A percentile compares a stretch with the other conserved stretches of the same genome.
These are phyloP conservation scores for Lates japonicus DNA, from an alignment of 2,797 vertebrate species.

Conservation along the genomic window DNA sequence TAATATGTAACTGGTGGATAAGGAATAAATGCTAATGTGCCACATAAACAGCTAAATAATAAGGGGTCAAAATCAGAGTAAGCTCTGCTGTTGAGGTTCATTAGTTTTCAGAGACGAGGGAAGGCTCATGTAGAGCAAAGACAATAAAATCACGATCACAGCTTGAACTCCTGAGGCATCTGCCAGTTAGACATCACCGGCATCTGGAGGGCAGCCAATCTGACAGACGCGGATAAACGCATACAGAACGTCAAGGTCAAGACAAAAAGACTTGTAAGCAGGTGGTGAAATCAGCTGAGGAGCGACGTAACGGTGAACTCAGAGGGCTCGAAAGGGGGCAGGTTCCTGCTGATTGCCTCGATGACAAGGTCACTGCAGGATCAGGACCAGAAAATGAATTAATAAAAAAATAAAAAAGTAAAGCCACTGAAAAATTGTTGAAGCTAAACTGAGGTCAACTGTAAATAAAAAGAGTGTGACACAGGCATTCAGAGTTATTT, in stretches of 20 bases:
- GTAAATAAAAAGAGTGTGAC: not conserved
- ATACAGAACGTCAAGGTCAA: constrained; percentile 61
- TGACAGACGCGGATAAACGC: constrained; percentile 31
- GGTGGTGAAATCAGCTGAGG: constrained; percentile 42
- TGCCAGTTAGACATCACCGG: constrained; percentile 47
- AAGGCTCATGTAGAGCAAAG: constrained; percentile 29
- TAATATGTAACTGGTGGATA: not conserved
- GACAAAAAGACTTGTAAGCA: constrained; percentile 40
- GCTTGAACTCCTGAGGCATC: constrained; percentile 55
- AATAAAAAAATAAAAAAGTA: not conserved
- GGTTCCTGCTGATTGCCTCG: constrained; percentile 13
- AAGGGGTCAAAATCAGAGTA: not conserved
- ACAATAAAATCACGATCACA: constrained; percentile 54
- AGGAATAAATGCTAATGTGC: not conserved
- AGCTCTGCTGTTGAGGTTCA: constrained; percentile 10
- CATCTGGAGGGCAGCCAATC: constrained; percentile 62
- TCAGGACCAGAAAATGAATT: not conserved
- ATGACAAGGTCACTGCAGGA: not conserved
- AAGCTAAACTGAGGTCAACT: constrained; percentile 13
- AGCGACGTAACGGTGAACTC: constrained; percentile 16
- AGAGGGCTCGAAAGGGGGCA: constrained; percentile 15
- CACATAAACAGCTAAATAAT: constrained; percentile 3
- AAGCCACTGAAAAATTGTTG: not conserved
- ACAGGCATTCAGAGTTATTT: not conserved
- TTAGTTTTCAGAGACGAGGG: constrained; percentile 29